Percentiles rank a stretch among this genome's conserved stretches.
These are phyloP conservation scores for Aethes cnicana DNA, from an alignment of 2,888 invertebrate species.

Conservation along the genomic window DNA sequence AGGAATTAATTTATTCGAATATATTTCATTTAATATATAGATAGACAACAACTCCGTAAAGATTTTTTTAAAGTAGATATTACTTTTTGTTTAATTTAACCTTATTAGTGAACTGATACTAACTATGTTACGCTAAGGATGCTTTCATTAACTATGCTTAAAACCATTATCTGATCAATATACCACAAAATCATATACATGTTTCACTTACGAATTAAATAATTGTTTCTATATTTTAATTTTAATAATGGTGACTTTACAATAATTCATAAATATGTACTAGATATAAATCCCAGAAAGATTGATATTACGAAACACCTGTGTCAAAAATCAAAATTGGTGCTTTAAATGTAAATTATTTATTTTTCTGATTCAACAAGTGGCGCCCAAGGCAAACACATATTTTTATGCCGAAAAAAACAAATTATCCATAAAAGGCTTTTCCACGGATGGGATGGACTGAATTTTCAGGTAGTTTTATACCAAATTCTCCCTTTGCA, in stretches of 20 bases:
- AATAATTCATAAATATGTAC: constrained; percentile 33
- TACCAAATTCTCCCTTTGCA: constrained; percentile 17
- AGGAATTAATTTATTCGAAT: constrained; percentile 59
- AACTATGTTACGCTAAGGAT: constrained; percentile 52
- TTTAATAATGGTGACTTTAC: constrained; percentile 2
- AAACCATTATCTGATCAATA: constrained; percentile 35
- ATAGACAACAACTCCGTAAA: constrained; percentile 47
- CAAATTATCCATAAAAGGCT: neutral
- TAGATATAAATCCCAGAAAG: constrained; percentile 49
- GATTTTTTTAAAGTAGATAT: constrained; percentile 56
- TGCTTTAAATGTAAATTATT: constrained; percentile 69
- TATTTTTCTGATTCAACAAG: constrained; percentile 5
- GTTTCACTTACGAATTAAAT: neutral
- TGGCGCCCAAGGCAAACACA: constrained; percentile 15
- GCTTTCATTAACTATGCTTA: constrained; percentile 53
- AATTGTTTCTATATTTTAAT: neutral
- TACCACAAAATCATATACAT: neutral
- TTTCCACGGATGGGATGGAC: neutral
- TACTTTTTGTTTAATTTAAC: constrained; percentile 57
- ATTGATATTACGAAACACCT: constrained; percentile 55
- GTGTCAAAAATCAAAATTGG: constrained; percentile 74
- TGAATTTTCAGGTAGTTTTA: constrained; percentile 10
- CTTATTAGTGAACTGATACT: constrained; percentile 63
- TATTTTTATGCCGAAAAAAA: neutral
- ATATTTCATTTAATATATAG: constrained; percentile 48